These are phyloP conservation scores for Chrysina gloriosa DNA, from an alignment of 2,888 invertebrate species.

Conservation along the genomic window DNA sequence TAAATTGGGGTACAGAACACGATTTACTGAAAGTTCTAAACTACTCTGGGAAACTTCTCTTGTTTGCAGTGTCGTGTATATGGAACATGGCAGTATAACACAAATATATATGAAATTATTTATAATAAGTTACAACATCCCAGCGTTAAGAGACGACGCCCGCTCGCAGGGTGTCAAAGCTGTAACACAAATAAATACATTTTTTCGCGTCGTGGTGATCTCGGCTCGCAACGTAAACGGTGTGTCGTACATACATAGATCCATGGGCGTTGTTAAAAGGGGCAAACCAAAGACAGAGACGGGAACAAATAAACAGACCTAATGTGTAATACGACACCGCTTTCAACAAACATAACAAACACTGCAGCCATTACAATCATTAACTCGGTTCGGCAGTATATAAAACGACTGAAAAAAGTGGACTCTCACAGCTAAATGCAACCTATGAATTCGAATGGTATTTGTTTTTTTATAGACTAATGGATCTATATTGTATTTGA, in stretches of 20 bases:
- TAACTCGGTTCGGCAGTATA: constrained; percentile 41
- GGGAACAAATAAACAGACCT: constrained; percentile 58
- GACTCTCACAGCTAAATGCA: constrained; percentile 18
- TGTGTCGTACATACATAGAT: not conserved
- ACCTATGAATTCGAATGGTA: constrained; percentile 9
- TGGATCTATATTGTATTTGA: not conserved
- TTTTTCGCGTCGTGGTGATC: constrained; percentile 50
- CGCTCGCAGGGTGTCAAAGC: constrained; percentile 54
- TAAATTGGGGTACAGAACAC: not conserved
- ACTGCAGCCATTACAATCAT: constrained; percentile 45
- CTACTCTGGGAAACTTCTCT: constrained; percentile 20
- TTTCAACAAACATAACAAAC: constrained; percentile 64
- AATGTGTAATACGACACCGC: constrained; percentile 62
- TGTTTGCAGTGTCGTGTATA: constrained; percentile 2
- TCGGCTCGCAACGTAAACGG: constrained; percentile 7
- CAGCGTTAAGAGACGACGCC: constrained; percentile 44
- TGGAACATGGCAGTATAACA: constrained; percentile 25
- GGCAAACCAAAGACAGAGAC: constrained; percentile 51
- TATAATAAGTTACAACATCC: constrained; percentile 43
- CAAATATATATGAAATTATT: constrained; percentile 36
- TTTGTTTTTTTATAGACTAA: constrained; percentile 4
- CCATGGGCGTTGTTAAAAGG: not conserved
- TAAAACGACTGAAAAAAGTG: constrained; percentile 26
- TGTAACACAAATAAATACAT: constrained; percentile 57
- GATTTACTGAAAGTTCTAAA: constrained; percentile 3